A percentile compares a stretch with the other conserved stretches of the same genome.
phyloP scores from a whole-genome alignment of 2,888 invertebrate genomes.

The Spodoptera exigua region DNA sequence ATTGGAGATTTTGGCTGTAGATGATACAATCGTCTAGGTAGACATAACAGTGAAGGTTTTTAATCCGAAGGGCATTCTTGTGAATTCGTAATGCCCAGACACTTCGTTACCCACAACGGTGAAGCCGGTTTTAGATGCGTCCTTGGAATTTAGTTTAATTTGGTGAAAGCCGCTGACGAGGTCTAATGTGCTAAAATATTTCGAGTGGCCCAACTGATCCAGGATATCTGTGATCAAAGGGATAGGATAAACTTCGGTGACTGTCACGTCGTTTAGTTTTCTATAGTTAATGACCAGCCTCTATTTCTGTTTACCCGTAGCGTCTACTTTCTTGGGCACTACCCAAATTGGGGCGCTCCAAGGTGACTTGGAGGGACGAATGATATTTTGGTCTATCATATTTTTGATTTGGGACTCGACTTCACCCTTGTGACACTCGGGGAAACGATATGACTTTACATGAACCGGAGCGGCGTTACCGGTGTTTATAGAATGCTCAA shows the following conservation, averaged over 20 bases:
- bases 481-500: background rate
- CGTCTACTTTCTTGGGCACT: slow-evolving; percentile 9
- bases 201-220: slow-evolving; percentile 6
- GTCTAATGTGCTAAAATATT: slow-evolving; percentile 8
- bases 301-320: slow-evolving; percentile 5
- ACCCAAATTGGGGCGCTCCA: background rate
- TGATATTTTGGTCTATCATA: slow-evolving; percentile 1
- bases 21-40: slow-evolving; percentile 1
- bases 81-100: slow-evolving; percentile 3
- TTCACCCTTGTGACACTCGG: slow-evolving; percentile 6
- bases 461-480: no score
- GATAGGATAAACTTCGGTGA: slow-evolving; percentile 8
- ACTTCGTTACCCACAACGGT: slow-evolving; percentile 2
- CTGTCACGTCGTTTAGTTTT: slow-evolving; percentile 11
- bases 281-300: slow-evolving; percentile 4
- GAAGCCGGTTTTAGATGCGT: slow-evolving; percentile 1
- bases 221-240: slow-evolving; percentile 12
- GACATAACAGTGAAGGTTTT: no score
- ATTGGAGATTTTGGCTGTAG: slow-evolving; percentile 5
- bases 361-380: slow-evolving; percentile 5
- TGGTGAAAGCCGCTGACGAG: slow-evolving; percentile 5
- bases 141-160: slow-evolving; percentile 1
- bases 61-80: slow-evolving; percentile 7
- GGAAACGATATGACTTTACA: background rate
- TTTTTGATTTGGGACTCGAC: slow-evolving; percentile 3